Conservation (phyloP, 2,888 invertebrate genomes). For the Protodeltote pygarga region DNA sequence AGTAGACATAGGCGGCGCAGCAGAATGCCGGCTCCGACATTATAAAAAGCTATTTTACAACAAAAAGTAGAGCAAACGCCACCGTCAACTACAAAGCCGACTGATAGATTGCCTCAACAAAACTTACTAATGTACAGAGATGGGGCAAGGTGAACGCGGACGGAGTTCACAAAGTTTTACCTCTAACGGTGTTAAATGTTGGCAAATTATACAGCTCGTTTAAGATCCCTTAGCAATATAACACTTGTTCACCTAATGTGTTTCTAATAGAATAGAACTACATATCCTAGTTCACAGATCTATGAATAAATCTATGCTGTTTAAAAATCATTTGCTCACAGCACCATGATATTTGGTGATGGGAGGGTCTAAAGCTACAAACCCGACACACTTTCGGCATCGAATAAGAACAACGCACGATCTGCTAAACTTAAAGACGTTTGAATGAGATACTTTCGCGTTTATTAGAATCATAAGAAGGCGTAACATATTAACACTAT, state of each 20-base stretch:
- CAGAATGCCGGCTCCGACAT: slow-evolving; percentile 9
- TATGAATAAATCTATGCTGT: too few species aligned
- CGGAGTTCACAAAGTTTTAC: slow-evolving; percentile 37
- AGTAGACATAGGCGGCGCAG: slow-evolving; percentile 4
- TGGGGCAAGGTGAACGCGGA: slow-evolving; percentile 34
- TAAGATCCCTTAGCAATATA: slow-evolving; percentile 24
- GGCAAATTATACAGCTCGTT: slow-evolving; percentile 39
- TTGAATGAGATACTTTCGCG: too few species aligned
- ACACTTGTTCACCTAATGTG: slow-evolving; percentile 17
- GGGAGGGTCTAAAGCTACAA: too few species aligned
- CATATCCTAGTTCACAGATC: too few species aligned
- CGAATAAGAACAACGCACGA: too few species aligned
- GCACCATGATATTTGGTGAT: too few species aligned
- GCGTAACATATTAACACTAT: too few species aligned
- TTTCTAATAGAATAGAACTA: slow-evolving; percentile 6
- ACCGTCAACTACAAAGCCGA: slow-evolving; percentile 37
- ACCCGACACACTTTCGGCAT: too few species aligned
- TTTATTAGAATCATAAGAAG: too few species aligned
- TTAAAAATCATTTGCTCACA: too few species aligned
- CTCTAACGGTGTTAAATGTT: slow-evolving; percentile 42
- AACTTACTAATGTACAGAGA: slow-evolving; percentile 48
- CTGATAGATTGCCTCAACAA: slow-evolving; percentile 43
- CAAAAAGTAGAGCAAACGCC: slow-evolving; percentile 28
- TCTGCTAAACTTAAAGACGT: too few species aligned
- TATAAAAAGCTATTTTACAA: slow-evolving; percentile 29